Evolutionary conservation across 2,888 invertebrate species (phyloP).

Genomic region (Pollenia amentaria): DNA sequence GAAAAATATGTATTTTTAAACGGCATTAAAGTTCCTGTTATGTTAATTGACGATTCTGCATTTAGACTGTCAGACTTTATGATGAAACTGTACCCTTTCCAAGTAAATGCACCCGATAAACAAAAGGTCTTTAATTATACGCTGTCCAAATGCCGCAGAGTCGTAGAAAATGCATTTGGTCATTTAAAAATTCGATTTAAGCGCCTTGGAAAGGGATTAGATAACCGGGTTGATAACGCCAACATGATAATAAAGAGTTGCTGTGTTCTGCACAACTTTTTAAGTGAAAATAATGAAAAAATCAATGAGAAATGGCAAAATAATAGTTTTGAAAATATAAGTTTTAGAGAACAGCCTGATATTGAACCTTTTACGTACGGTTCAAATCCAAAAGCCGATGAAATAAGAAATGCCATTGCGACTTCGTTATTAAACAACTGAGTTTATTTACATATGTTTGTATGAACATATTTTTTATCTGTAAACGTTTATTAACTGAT

Average conservation of each 20-base stretch:
- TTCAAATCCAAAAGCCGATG: no score
- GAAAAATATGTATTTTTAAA: background rate
- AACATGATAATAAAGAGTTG: background rate
- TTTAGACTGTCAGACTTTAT: constrained; percentile 39
- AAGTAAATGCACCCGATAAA: background rate
- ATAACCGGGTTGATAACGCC: background rate
- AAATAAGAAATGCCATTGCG: no score
- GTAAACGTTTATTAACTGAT: no score
- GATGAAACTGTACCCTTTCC: constrained; percentile 66
- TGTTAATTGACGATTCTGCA: constrained; percentile 61
- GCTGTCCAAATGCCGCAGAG: constrained; percentile 55
- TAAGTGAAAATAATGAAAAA: constrained; percentile 7
- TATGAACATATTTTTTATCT: no score
- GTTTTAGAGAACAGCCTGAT: no score
- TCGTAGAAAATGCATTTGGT: constrained; percentile 60
- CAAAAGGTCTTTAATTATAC: constrained; percentile 57
- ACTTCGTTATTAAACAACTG: no score
- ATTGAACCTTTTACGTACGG: no score
- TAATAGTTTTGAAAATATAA: no score
- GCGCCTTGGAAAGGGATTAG: constrained; percentile 51
- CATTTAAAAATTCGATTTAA: constrained; percentile 68
- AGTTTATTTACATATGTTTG: no score
- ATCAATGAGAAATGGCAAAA: constrained; percentile 21
- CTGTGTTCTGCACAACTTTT: constrained; percentile 21
- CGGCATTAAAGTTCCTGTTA: constrained; percentile 49